phyloP scores from a whole-genome alignment of 2,888 invertebrate genomes.

The Cactoblastis cactorum region DNA sequence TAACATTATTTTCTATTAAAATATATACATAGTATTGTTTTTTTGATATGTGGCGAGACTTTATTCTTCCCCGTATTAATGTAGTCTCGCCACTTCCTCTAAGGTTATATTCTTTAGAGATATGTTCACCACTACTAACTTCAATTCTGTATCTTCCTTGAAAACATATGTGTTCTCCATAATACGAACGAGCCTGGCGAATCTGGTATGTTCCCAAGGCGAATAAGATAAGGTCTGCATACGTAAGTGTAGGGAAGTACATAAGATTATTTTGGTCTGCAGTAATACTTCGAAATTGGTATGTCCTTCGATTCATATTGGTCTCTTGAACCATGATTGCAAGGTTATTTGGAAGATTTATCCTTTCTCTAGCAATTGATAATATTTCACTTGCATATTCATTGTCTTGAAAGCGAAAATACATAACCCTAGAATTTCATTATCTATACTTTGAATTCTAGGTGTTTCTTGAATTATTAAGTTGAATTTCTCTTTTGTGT shows the following conservation, averaged over 20 bases:
- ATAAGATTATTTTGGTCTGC: background rate
- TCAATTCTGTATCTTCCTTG: background rate
- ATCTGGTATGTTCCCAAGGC: conserved; percentile 12
- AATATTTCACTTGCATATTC: background rate
- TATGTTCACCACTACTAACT: conserved; percentile 1
- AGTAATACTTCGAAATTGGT: background rate
- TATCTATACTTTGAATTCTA: too few species aligned
- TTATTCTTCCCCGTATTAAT: conserved; percentile 2
- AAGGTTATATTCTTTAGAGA: background rate
- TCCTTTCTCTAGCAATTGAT: conserved; percentile 8
- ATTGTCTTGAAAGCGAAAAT: too few species aligned
- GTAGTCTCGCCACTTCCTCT: background rate
- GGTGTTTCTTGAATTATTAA: too few species aligned
- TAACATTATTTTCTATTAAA: background rate
- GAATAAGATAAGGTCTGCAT: background rate
- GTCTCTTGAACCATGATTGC: conserved; percentile 6
- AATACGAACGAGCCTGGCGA: conserved; percentile 16
- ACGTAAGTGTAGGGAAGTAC: background rate
- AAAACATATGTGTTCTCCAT: conserved; percentile 12
- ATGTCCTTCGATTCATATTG: background rate
- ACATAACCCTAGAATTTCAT: too few species aligned
- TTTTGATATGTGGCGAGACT: background rate
- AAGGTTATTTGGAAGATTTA: conserved; percentile 17
- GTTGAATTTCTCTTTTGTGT: conserved; percentile 16
- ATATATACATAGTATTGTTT: conserved; percentile 1